Evolutionary conservation across 2,797 vertebrate species (phyloP), one percentile per base, ranked within the genome.

Genomic region (Pseudochaenichthys georgianus): DNA sequence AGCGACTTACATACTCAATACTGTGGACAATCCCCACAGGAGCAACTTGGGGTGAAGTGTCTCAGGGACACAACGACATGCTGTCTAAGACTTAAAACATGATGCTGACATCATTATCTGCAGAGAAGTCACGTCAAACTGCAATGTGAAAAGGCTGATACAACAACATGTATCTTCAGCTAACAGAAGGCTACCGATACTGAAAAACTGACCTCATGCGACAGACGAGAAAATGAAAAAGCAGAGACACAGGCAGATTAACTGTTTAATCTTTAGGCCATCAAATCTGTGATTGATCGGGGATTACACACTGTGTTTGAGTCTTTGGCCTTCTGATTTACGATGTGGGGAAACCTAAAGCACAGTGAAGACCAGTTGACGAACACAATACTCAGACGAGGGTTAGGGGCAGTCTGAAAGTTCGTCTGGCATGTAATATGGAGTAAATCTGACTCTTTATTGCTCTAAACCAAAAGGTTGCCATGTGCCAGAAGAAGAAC

Each of bases 231-330:
- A 82, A 83, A 85, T 81, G 48, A 81, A 86, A 67, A 87, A 79
- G 59, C 68, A 63, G 46, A 87, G 58, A 53, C 64, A 75, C 70
- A 82, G 74, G 55, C 66, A 89, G 91, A 93, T 93, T 88, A 92
- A 92, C 86, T 12, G 72, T 89, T 90, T 92, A 93, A 93, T 93
- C 92, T 92, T 86, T 64, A 73, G 75, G 61, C 51, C 87, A 90
- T 92, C 75, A 89, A 91, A 92, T 93, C 89, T 89, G 86, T 78
- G 92, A 94, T 92, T 92, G 92, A 93, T 92, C 78, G n/a, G 79
- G 88, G 92, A 92, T 93, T 91, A 92, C 64, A 78, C 54, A 41
- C 70, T 83, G 77, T 57, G 60, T 73, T 73, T 84, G 68, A 75
- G n/a, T 85, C 77, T 83, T 77, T 77, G 79, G 64, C 72, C 62